Evolutionary conservation across 1,140 invertebrate genomes (phyloP), one percentile per base, ranked within the genome.

Genomic region (Aphelinus atriplicis): DNA sequence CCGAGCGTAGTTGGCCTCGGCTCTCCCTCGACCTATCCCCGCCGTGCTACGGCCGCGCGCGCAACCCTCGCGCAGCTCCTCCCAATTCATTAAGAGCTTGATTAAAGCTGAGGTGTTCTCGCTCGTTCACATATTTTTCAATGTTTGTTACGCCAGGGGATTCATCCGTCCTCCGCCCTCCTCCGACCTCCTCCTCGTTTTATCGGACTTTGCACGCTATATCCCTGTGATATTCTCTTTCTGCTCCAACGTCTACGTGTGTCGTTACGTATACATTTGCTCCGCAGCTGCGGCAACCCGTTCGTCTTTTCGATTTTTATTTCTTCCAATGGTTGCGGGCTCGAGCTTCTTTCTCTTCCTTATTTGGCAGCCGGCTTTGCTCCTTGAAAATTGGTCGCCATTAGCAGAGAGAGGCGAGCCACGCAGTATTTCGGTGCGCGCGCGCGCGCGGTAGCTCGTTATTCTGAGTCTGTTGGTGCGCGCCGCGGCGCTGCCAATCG

Each of bases 71-170:
- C 26, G 26, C 26, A 26, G 26, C 26, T 26, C 26, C 60, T 7
- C 9, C 55, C 69, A 51, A 71, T 71, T 62, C 26, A 71, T 71
- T 71, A 55, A 58, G 3, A 55, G 69, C 50, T 71, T 71, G 69
- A 71, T 71, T 71, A 63, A 71, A 63, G 50, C 69, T 6, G 58
- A 60, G 56, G 5, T 45, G 2, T 46, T 58, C 65, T 5, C 42
- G 47, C 2, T 63, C 48, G 10, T 66, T 3, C 60, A 3, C 48
- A 53, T 50, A 71, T 71, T 71, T 71, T 71, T 63, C 60, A 71
- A 63, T 63, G 51, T 63, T 63, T 63, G 60, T 63, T 70, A 53
- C 68, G 47, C 48, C 50, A 5, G 0, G 50, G 50, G 48, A 50
- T 61, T 71, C 57, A 71, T 71, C 46, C 72, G 53, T 73, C 57